Percentiles rank a stretch among this genome's conserved stretches.
phyloP scores from a whole-genome alignment of 2,888 invertebrate species.

The Cheilosia urbana region DNA sequence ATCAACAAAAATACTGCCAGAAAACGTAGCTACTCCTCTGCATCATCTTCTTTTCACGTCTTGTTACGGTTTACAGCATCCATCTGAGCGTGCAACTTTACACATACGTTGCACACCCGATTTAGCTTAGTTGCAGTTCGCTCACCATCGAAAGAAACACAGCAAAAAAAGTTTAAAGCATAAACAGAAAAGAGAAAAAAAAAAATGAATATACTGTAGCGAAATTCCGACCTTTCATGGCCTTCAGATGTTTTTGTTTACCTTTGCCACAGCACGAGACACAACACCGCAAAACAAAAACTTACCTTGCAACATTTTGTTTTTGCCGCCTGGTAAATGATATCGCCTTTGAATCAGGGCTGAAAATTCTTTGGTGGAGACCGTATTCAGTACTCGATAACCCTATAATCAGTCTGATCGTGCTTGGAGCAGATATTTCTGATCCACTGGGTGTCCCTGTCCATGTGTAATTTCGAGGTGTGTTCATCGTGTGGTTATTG shows the following conservation, averaged over 20 bases:
- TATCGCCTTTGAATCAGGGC: slow-evolving; percentile 40
- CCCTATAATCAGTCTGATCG: slow-evolving; percentile 53
- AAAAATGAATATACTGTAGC: slow-evolving; percentile 10
- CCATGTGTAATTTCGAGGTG: slow-evolving; percentile 51
- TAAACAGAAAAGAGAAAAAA: slow-evolving; percentile 12
- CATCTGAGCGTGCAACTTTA: slow-evolving; percentile 17
- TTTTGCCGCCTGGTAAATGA: slow-evolving; percentile 14
- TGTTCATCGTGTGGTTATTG: slow-evolving; percentile 34
- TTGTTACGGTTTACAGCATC: slow-evolving; percentile 57
- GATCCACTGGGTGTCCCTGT: slow-evolving; percentile 41
- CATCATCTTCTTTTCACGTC: slow-evolving; percentile 40
- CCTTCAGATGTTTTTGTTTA: slow-evolving; percentile 73
- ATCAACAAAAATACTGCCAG: slow-evolving; percentile 13
- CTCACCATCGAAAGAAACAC: slow-evolving; percentile 21
- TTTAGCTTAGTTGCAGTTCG: slow-evolving; percentile 12
- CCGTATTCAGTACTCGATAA: slow-evolving; percentile 22
- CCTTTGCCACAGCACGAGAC: slow-evolving; percentile 42
- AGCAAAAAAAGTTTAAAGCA: slow-evolving; percentile 37
- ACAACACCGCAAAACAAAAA: slow-evolving; percentile 31
- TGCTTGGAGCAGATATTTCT: slow-evolving; percentile 43
- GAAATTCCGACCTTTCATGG: slow-evolving; percentile 73
- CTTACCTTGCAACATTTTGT: slow-evolving; percentile 56
- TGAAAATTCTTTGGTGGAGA: slow-evolving; percentile 24
- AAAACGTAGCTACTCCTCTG: slow-evolving; percentile 28
- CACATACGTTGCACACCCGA: slow-evolving; percentile 1